Evolutionary conservation across 92 coral and sea anemone species (phyloP).

Genomic region (Montipora capitata): DNA sequence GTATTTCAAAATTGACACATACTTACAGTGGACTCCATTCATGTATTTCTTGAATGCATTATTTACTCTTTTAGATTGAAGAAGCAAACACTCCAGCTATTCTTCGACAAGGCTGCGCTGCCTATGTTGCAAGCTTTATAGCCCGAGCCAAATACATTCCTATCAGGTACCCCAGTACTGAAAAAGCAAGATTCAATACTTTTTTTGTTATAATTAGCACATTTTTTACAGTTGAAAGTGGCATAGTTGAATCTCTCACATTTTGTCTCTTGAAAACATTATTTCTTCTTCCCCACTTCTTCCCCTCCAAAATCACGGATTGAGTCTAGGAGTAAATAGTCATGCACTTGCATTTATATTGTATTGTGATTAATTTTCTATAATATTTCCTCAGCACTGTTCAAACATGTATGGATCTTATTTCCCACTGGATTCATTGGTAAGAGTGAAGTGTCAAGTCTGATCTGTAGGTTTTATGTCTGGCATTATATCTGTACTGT

Average conservation of each 20-base stretch:
- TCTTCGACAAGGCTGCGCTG: constrained; percentile 88
- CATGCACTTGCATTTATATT: too few relatives aligned
- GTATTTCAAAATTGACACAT: too few relatives aligned
- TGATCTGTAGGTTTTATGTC: too few relatives aligned
- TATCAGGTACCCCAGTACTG: constrained; percentile 59
- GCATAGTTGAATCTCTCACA: too few relatives aligned
- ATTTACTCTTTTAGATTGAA: constrained; percentile 64
- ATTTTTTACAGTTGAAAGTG: neutral
- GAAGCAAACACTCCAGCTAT: constrained; percentile 86
- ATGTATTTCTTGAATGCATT: neutral
- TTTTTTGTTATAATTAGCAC: neutral
- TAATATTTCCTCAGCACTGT: constrained; percentile 78
- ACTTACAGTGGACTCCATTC: too few relatives aligned
- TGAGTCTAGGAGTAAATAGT: too few relatives aligned
- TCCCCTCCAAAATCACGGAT: too few relatives aligned
- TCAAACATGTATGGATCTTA: constrained; percentile 84
- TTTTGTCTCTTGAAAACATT: too few relatives aligned
- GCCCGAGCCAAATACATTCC: constrained; percentile 92
- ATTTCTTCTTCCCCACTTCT: too few relatives aligned
- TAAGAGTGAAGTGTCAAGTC: constrained; percentile 38
- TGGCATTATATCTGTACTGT: too few relatives aligned
- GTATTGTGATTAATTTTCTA: too few relatives aligned
- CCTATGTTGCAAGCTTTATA: constrained; percentile 89
- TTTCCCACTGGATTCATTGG: constrained; percentile 95
- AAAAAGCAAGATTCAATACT: too few relatives aligned